Evolutionary conservation across 2,113 vertebrate genomes (phyloP), one percentile per base, ranked within the genome.

Genomic region (Charadrius vociferus): DNA sequence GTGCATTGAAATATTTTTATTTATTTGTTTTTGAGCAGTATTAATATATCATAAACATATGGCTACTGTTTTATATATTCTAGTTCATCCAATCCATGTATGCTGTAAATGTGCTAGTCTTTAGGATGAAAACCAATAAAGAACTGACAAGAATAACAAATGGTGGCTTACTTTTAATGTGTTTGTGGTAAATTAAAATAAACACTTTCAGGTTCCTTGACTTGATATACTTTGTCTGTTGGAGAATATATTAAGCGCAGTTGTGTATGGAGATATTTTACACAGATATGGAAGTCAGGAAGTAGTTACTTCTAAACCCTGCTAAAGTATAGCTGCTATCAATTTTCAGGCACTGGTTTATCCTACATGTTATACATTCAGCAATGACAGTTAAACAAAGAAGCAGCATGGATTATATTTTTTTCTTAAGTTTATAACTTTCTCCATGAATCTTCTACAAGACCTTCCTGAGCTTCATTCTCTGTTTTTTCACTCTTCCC

Each of bases 71-170:
- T 99, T 99, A 98, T 98, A 98, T 98, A 98, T 97, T 97, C 97
- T 93, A 97, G 95, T 96, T 98, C 97, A 97, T 97, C 96, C 96
- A 95, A 95, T 97, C 94, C 97, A 98, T 97, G 97, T 98, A 98
- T 97, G 98, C 98, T 98, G 98, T 98, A 98, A 98, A 98, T 98
- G 98, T 98, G 98, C 98, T 98, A 96, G 98, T 98, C 97, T 96
- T 97, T 97, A 98, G 97, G 97, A 96, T 97, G 95, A 97, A 94
- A 95, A 97, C 96, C 91, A 98, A 98, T 98, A 98, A 98, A 98
- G 88, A 98, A 96, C 97, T 98, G 98, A 98, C 97, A 92, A 96
- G 78, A 97, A 85, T 65, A 92, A 62, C 79, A 49, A 67, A 15
- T 18, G 32, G 15, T 86, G 88, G 32, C 43, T 91, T 75, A 12